These are phyloP conservation scores for Tylochromis polylepis DNA, from an alignment of 2,113 vertebrate genomes.

Conservation along the genomic window DNA sequence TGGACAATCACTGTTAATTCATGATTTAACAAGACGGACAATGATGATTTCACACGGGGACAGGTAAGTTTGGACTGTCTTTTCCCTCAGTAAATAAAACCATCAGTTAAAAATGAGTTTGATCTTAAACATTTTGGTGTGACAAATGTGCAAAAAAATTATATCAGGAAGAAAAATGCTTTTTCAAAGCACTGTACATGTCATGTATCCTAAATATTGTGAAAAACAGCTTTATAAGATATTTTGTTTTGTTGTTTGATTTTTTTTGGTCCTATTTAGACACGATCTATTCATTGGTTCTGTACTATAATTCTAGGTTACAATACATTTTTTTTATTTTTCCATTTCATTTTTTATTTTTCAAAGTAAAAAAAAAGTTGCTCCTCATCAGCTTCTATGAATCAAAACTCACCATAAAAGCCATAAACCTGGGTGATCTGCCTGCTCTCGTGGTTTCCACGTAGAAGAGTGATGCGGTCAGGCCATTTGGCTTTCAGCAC, in stretches of 20 bases:
- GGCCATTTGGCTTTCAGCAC: constrained; percentile 98
- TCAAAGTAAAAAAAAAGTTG: neutral
- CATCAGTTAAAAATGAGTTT: neutral
- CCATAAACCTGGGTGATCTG: constrained; percentile 98
- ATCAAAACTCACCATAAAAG: constrained; percentile 84
- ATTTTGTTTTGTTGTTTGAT: neutral
- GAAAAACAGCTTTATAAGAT: neutral
- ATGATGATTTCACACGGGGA: neutral
- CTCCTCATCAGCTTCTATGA: neutral
- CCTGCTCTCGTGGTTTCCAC: constrained; percentile 96
- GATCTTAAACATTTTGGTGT: neutral
- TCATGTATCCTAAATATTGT: neutral
- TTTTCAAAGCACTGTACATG: neutral
- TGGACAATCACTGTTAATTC: neutral
- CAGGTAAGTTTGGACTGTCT: accelerated
- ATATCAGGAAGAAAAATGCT: neutral
- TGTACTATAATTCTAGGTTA: neutral
- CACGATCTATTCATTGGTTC: neutral
- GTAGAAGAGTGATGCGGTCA: constrained; percentile 93
- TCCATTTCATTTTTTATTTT: neutral
- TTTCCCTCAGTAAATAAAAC: neutral
- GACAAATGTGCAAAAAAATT: neutral
- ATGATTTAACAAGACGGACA: neutral
- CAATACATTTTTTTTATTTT: no score
- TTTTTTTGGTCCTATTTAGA: neutral